Base-by-base conservation (phyloP, 2,797 vertebrate genomes). In the Siniperca undulata region DNA sequence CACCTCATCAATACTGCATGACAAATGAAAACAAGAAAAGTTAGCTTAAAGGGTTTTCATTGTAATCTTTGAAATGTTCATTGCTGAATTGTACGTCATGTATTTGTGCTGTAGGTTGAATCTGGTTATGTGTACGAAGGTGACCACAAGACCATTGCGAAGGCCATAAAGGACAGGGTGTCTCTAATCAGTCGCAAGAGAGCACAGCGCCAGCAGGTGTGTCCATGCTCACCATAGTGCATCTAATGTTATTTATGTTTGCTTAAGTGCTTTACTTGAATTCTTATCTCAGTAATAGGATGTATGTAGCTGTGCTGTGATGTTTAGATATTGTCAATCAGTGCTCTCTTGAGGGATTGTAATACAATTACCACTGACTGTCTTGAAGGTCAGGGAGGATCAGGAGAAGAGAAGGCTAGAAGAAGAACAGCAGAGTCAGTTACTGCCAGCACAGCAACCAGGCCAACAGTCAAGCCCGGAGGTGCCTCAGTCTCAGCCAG, bases 61-160 rank as follows among this genome's bases (percentile, higher is more conserved):
- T 19, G 13, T 11, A 27, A 7, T 58, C 34, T 60, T 77, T 65
- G 3, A 71, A 46, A 53, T 36, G 6, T 36, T 61, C 0, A 52
- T 52, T 56, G 6, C 7, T 74, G 0, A 75, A 60, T 62, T 77
- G 5, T 69, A 20, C 14, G 1, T 69, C 1, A 19, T 75, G 36
- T 86, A 16, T 74, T 36, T 91, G 30, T 81, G 27, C 48, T 80
- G 16, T 88, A 99, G 99, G 99, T 99, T 80, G 99, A 99, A 70
- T 99, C 98, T 74, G 98, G 98, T 59, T 99, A 99, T 91, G 97
- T 99, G 88, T 98, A 95, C 77, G 99, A 99, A 82, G 98, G 98
- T 46, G 99, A 99, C 95, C 98, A 99, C 91, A 99, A 99, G 95
- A 99, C 98, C 30, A 99, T 99, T 90, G 98, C 99, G 1, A 99